Base-by-base conservation (phyloP, 2,797 vertebrate species). In the Schizopygopsis malacanthus region DNA sequence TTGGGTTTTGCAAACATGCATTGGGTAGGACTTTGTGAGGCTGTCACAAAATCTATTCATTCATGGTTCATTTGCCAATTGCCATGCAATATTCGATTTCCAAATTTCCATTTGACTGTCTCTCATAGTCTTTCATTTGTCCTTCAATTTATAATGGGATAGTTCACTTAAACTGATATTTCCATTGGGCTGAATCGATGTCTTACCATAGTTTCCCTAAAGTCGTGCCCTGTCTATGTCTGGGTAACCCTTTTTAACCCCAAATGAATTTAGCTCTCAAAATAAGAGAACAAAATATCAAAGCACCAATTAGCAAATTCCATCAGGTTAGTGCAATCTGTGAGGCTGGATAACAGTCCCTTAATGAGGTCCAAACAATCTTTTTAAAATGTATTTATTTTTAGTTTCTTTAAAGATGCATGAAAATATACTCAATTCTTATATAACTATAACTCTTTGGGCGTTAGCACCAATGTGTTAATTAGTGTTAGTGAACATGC, bases 161-260 rank as follows among this genome's bases (percentile, higher is more conserved):
- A 15, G 72, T 63, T 41, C 25, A 18, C 61, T 79, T 88, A 79
- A 85, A 82, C 83, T 82, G 87, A 83, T 83, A 63, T 85, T 87
- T 85, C 81, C 82, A 86, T 22, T 82, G 82, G 80, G n/a, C 52
- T 37, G 20, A 87, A 88, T 88, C 86, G 77, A 84, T 89, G 61
- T 76, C 47, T 84, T 85, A 22, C 41, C 16, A 41, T 83, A 45
- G 56, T 59, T 82, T 70, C 63, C 45, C 65, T 86, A 59, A 79
- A 61, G 59, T 61, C 59, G 0, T 61, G n/a, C 59, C 59, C 80
- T 79, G 77, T 69, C 39, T 80, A 20, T 72, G 22, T 76, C 56
- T 82, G 43, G 59, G 41, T 59, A 77, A 61, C 52, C 52, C 13
- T 79, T 80, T 45, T 63, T 77, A 77, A 84, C 61, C 67, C 8